phyloP scores from a whole-genome alignment of 2,888 invertebrate genomes.

The Bembecia ichneumoniformis region DNA sequence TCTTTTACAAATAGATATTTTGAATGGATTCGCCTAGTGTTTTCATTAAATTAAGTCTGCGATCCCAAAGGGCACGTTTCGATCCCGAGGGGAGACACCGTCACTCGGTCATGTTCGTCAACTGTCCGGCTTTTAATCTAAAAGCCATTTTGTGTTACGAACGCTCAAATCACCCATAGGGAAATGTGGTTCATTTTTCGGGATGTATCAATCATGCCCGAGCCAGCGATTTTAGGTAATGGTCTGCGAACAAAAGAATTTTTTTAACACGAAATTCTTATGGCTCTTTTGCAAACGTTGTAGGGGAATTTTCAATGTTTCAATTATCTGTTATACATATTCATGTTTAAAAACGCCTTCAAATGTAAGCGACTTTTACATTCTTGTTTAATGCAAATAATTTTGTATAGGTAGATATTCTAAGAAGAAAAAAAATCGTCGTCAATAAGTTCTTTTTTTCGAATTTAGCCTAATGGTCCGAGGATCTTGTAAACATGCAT shows the following conservation, averaged over 20 bases:
- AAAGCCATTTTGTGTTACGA: constrained; percentile 61
- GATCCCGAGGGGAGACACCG: constrained; percentile 4
- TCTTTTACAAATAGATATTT: too few species aligned
- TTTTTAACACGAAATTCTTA: not conserved
- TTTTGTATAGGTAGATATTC: too few species aligned
- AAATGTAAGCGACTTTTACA: too few species aligned
- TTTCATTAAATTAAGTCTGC: not conserved
- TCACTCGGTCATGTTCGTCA: constrained; percentile 22
- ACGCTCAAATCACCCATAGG: constrained; percentile 25
- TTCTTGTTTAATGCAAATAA: too few species aligned
- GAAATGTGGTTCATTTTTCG: constrained; percentile 20
- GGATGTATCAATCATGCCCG: constrained; percentile 7
- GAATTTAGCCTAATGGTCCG: too few species aligned
- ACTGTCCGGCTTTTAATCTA: constrained; percentile 41
- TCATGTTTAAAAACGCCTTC: too few species aligned
- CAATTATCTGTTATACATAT: too few species aligned
- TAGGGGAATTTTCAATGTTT: not conserved
- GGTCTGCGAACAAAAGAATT: not conserved
- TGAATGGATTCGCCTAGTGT: too few species aligned
- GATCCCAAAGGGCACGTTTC: constrained; percentile 2
- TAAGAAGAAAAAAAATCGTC: too few species aligned
- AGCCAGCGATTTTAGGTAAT: not conserved
- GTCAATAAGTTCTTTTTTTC: too few species aligned
- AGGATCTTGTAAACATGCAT: too few species aligned
- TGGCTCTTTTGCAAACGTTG: not conserved